Evolutionary conservation across 35 echinoderm and acorn worm genomes (phyloP).

Genomic region (Holothuria glaberrima): DNA sequence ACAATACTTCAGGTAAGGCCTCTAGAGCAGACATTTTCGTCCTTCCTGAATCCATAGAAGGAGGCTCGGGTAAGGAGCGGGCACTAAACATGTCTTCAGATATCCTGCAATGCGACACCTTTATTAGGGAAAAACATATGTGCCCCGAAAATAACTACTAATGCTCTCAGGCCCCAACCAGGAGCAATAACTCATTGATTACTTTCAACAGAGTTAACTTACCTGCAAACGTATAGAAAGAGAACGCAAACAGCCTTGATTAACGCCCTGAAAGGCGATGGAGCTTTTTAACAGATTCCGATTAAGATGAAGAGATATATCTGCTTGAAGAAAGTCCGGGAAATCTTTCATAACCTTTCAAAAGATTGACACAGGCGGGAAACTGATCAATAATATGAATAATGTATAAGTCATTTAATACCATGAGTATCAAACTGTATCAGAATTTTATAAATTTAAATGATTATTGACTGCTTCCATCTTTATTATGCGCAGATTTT

Average conservation of each 20-base stretch:
- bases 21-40: too few species aligned
- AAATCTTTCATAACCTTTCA: conserved; percentile 95
- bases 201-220: neutral
- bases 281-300: conserved; percentile 87
- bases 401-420: neutral
- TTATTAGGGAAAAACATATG: too few species aligned
- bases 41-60: too few species aligned
- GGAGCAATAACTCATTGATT: too few species aligned
- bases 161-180: too few species aligned
- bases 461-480: neutral
- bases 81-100: too few species aligned
- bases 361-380: neutral
- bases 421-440: neutral
- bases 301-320: conserved; percentile 94
- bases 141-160: too few species aligned
- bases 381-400: neutral
- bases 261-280: conserved; percentile 76
- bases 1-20: too few species aligned
- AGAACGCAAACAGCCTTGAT: conserved; percentile 85
- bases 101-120: too few species aligned
- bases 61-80: too few species aligned
- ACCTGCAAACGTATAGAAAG: conserved; percentile 84
- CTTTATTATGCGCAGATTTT: neutral
- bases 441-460: neutral
- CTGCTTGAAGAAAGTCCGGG: conserved; percentile 97